Evolutionary conservation across 2,797 vertebrate genomes (phyloP).

Genomic region (Phataginus tetradactyla): DNA sequence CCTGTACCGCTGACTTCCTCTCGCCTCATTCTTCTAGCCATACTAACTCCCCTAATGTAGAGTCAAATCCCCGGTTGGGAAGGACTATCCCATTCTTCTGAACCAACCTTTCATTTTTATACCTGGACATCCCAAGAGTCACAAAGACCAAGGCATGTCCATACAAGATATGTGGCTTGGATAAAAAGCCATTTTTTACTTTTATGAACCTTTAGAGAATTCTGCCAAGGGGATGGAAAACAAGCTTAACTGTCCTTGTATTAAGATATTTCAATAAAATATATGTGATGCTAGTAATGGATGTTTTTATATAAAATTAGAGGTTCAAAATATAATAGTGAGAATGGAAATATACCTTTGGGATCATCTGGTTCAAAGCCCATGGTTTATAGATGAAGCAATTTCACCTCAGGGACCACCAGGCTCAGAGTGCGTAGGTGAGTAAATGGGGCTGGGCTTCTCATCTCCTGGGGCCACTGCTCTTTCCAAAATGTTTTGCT

Average conservation of each 20-base stretch:
- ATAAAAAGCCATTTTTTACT: not conserved
- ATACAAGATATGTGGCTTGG: not conserved
- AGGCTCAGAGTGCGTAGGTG: not conserved
- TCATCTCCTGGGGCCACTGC: not conserved
- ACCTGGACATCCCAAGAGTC: not conserved
- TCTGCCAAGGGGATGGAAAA: not conserved
- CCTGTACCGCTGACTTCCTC: not conserved
- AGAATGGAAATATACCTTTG: not conserved
- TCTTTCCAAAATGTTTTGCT: not conserved
- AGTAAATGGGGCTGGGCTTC: not conserved
- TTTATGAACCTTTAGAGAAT: not conserved
- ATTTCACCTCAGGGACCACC: not conserved
- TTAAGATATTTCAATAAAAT: not conserved
- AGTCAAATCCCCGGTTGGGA: not conserved
- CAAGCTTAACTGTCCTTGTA: not conserved
- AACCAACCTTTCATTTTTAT: not conserved
- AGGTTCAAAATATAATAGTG: not conserved
- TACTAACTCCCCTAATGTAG: not conserved
- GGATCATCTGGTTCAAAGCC: not conserved
- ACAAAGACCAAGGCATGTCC: not conserved
- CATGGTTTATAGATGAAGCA: not conserved
- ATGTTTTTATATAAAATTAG: not conserved
- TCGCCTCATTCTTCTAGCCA: not conserved
- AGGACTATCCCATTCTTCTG: not conserved
- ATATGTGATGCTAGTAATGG: not conserved